Conservation (phyloP, 1,140 invertebrate species). For the Drosophila ficusphila region DNA sequence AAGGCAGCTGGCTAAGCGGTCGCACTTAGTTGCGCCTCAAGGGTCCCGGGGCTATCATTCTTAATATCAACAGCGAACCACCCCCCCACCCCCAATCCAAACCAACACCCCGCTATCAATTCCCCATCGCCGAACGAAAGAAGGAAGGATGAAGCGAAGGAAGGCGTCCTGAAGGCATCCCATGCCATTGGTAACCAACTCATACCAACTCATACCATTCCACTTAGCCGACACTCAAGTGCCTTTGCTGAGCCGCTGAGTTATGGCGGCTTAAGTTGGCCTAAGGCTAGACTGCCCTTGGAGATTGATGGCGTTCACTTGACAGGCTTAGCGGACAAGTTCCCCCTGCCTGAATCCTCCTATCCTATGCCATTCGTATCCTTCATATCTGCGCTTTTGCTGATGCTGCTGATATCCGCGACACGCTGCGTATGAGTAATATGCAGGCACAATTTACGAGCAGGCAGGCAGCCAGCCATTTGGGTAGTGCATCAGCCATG, state of each 20-base stretch:
- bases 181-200: no score
- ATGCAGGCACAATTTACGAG: conserved; percentile 21
- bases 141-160: no score
- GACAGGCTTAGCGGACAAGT: conserved; percentile 48
- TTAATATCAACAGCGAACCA: conserved; percentile 33
- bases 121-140: not conserved
- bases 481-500: conserved; percentile 16
- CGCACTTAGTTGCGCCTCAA: conserved; percentile 21
- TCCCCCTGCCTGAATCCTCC: not conserved
- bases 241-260: conserved; percentile 53
- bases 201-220: not conserved
- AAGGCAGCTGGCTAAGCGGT: not conserved
- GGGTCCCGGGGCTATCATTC: conserved; percentile 28
- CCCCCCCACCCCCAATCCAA: not conserved
- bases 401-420: not conserved
- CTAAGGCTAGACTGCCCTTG: conserved; percentile 26
- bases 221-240: conserved; percentile 14
- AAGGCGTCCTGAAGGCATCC: no score
- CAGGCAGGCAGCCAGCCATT: no score
- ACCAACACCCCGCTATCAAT: conserved; percentile 4
- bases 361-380: not conserved
- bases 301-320: conserved; percentile 62
- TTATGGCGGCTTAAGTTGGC: conserved; percentile 55
- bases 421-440: conserved; percentile 50
- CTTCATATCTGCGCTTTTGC: not conserved